Base-by-base conservation (phyloP, 2,113 vertebrate genomes). In the Spermophilus dauricus region DNA sequence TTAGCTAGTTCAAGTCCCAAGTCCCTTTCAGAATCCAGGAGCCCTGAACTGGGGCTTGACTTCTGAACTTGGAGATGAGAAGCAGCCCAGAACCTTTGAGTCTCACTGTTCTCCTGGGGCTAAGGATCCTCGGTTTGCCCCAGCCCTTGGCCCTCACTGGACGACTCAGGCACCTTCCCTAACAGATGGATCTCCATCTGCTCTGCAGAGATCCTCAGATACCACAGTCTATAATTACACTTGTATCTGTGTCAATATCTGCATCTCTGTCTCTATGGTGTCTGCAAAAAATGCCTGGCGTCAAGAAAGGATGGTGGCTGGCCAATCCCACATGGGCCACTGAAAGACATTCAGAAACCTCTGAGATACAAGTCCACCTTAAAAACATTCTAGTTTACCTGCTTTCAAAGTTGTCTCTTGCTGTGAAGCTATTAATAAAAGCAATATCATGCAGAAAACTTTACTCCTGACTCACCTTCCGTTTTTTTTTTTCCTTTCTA, bases 131-230 rank as follows among this genome's bases (percentile, higher is more conserved):
- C 30, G 0, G 45, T 39, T 67, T 26, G 13, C 11, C n/a, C 73
- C 84, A n/a, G 45, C 18, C 45, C 67, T 69, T 80, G 83, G 30
- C 39, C 34, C 2, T 5, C 1, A 16, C 20, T 56, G 45, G 86
- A 89, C 30, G 30, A 77, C 83, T 56, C 82, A 32, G 20, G 51
- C 53, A 39, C 48, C 34, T 63, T 58, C 78, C 42, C 42, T 2
- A 61, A 28, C 96, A 91, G 93, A 93, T 86, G 77, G 82, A 20
- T 77, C 63, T 53, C 72, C 89, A 56, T 61, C 86, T 92, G 84
- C 72, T 90, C 69, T 85, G 32, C 28, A 22, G 69, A 83, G 45
- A 78, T 9, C 75, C 17, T 61, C 42, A 39, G 48, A 93, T 69
- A 28, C 69, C 56, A 37, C n/a, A 22, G 4, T 30, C 89, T 94